A percentile compares a stretch with the other conserved stretches of the same genome.
Evolutionary conservation across 1,140 invertebrate species (phyloP).

Genomic region (Planococcus citri): DNA sequence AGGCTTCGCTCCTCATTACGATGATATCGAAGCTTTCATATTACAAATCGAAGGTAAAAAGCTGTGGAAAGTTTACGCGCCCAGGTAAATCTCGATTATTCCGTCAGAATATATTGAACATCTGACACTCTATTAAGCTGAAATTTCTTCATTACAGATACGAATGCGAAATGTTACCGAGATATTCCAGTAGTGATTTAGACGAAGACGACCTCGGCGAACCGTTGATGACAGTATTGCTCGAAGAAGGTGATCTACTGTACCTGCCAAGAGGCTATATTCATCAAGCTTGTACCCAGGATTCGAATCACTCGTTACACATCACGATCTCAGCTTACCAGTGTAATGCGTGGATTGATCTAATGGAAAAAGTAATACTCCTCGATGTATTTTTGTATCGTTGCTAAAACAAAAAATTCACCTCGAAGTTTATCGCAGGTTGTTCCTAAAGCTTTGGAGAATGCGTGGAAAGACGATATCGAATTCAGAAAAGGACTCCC

Average conservation of each 20-base stretch:
- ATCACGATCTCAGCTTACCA: constrained; percentile 87
- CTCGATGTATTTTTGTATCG: not conserved
- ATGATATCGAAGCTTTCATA: constrained; percentile 97
- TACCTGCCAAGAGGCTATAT: constrained; percentile 89
- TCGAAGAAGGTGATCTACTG: constrained; percentile 79
- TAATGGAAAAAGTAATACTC: constrained; percentile 53
- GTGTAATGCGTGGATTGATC: constrained; percentile 76
- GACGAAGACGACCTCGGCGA: constrained; percentile 59
- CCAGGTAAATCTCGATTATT: constrained; percentile 37
- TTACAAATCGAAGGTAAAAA: constrained; percentile 93
- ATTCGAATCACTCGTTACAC: constrained; percentile 72
- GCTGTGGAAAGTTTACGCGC: constrained; percentile 81
- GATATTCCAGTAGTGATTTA: constrained; percentile 74
- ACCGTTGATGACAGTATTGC: constrained; percentile 65
- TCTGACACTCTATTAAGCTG: not conserved
- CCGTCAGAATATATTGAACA: constrained; percentile 10
- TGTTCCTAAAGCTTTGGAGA: constrained; percentile 60
- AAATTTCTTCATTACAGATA: constrained; percentile 16
- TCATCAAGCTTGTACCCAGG: constrained; percentile 71
- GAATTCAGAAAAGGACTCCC: constrained; percentile 70
- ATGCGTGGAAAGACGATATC: constrained; percentile 53
- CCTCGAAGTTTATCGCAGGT: constrained; percentile 34
- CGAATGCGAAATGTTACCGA: constrained; percentile 51
- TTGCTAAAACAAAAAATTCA: constrained; percentile 8
- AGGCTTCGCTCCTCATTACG: constrained; percentile 96